Percentiles rank a stretch among this genome's conserved stretches.
Evolutionary conservation across 2,113 vertebrate species (phyloP).

Genomic region (Corynorhinus townsendii): DNA sequence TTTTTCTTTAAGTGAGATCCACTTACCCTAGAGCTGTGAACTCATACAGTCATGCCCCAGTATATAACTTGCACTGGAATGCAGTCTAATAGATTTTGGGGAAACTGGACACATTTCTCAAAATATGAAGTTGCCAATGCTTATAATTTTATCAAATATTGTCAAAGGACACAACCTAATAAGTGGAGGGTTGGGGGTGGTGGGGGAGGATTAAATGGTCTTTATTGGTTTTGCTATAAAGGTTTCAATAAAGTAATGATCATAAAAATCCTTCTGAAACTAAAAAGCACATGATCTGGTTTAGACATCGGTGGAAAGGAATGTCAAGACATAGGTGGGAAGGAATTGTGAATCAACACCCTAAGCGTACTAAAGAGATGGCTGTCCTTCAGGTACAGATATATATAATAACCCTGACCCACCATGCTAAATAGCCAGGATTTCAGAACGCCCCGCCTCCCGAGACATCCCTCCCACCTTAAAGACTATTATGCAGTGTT

Average conservation of each 20-base stretch:
- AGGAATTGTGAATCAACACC: neutral
- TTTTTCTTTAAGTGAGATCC: neutral
- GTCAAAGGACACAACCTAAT: neutral
- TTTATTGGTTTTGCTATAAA: neutral
- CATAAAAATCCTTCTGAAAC: neutral
- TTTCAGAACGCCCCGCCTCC: rapidly evolving
- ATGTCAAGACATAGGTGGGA: rapidly evolving
- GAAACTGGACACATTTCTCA: neutral
- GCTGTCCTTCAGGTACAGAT: neutral
- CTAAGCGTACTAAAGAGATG: rapidly evolving
- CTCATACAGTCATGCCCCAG: rapidly evolving
- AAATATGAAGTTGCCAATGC: neutral
- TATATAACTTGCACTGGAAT: rapidly evolving
- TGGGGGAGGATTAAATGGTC: neutral
- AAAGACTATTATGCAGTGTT: neutral
- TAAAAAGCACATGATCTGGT: neutral
- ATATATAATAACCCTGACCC: rapidly evolving
- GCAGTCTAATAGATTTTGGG: neutral
- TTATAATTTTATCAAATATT: neutral
- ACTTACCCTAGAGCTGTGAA: neutral
- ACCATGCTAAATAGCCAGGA: rapidly evolving
- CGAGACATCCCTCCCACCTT: neutral
- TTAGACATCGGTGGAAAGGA: rapidly evolving
- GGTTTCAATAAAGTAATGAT: neutral
- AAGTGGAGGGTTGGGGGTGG: neutral